Conservation (phyloP, 2,888 invertebrate genomes). For the Stenichneumon culpator region DNA sequence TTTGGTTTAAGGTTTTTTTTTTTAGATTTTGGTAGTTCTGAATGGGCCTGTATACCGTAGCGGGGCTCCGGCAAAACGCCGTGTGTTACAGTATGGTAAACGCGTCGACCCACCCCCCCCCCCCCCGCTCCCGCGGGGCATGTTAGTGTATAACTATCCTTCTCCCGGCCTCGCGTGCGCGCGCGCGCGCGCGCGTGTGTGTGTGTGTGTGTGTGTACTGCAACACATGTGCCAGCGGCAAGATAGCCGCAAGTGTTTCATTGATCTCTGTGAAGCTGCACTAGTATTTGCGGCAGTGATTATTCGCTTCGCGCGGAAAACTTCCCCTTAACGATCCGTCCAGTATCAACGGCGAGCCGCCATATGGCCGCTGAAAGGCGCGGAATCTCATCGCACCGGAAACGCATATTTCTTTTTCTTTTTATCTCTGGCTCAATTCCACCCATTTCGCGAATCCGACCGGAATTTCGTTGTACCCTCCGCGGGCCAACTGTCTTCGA, state of each 20-base stretch:
- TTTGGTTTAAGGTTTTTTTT: background rate
- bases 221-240: slow-evolving; percentile 35
- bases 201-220: background rate
- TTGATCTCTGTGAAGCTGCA: background rate
- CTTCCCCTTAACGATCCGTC: slow-evolving; percentile 83
- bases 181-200: slow-evolving; percentile 39
- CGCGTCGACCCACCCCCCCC: background rate
- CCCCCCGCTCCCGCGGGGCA: background rate
- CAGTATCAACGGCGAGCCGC: slow-evolving; percentile 76
- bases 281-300: slow-evolving; percentile 16
- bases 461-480: slow-evolving; percentile 17
- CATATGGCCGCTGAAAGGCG: slow-evolving; percentile 62
- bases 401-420: background rate
- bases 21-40: background rate
- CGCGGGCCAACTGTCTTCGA: background rate
- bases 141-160: slow-evolving; percentile 14
- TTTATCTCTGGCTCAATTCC: slow-evolving; percentile 4
- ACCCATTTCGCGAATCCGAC: slow-evolving; percentile 19
- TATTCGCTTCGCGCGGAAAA: slow-evolving; percentile 81
- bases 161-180: slow-evolving; percentile 32
- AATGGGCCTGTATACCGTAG: background rate
- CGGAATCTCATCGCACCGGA: background rate
- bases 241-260: slow-evolving; percentile 37
- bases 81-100: slow-evolving; percentile 40
- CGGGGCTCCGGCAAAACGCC: background rate